Base-by-base conservation (phyloP, 1,140 invertebrate genomes). In the Lamellibrachia luymesi region DNA sequence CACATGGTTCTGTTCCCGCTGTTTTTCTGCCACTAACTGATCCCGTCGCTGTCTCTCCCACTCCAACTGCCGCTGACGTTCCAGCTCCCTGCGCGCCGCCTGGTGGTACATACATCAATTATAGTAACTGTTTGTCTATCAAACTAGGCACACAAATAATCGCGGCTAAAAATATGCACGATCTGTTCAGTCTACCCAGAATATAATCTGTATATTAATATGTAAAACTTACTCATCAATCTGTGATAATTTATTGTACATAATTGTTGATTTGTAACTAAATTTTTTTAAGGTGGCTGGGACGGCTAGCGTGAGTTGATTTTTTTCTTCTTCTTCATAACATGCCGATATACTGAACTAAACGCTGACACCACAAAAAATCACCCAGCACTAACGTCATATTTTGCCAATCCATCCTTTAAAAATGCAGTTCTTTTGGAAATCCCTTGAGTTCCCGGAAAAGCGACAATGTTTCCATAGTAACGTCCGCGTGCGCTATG, bases 11-110 rank as follows among this genome's bases (percentile, higher is more conserved):
- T 96, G 95, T 94, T 96, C 96, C 64, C 96, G 97, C 95, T 98
- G 98, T 96, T 98, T 98, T 95, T 98, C 98, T 4, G 98, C 98
- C 96, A 99, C 98, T 2, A 99, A 96, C 95, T 98, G 98, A 4
- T 99, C 97, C 0, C 99, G 98, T 95, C 98, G 97, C 95, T 99
- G 98, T 95, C 98, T 98, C 96, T 99, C 99, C 98, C 99, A 99
- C 96, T 99, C 99, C 93, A 98, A 97, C 95, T 99, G 98, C 90
- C 99, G 97, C 95, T 99, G 99, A 93, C 98, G 97, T 95, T 99
- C 99, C 97, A 99, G 98, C 97, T 99, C 98, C 96, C 98, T 98
- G n/a, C 97, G 95, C 6, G 96, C 96, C 93, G 96, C 96, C 95
- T 97, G 94, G 38, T 51, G 50, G 50, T 13, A 50, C 50, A 91